Evolutionary conservation across 2,797 vertebrate genomes (phyloP).

Genomic region (Sebastolobus alascanus): DNA sequence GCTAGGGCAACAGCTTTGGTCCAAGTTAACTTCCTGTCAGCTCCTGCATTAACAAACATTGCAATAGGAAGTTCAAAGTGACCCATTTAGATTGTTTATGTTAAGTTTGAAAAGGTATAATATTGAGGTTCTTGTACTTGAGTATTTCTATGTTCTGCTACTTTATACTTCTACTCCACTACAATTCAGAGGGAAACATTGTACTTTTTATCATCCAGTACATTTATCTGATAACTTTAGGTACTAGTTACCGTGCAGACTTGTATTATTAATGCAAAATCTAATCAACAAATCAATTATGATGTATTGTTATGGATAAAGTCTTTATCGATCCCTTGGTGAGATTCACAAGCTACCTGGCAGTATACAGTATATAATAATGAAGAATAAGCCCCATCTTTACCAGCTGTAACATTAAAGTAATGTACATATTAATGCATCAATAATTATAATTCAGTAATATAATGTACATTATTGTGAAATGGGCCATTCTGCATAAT

Average conservation of each 20-base stretch:
- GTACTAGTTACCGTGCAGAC: background rate
- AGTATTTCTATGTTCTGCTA: background rate
- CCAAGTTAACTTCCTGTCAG: too few relatives aligned
- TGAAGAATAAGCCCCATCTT: background rate
- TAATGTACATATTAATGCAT: background rate
- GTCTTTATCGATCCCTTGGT: background rate
- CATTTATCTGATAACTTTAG: background rate
- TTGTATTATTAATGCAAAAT: background rate
- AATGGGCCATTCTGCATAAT: conserved; percentile 1
- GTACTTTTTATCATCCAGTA: background rate
- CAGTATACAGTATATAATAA: background rate
- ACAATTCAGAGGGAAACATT: background rate
- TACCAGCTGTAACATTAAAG: background rate
- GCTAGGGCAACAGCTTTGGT: too few relatives aligned
- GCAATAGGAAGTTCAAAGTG: too few relatives aligned
- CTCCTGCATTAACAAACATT: too few relatives aligned
- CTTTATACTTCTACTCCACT: background rate
- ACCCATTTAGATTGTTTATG: too few relatives aligned
- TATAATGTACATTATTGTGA: background rate
- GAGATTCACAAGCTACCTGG: background rate
- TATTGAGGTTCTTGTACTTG: background rate
- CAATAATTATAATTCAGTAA: background rate
- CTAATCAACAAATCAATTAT: background rate
- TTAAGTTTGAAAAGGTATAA: too few relatives aligned
- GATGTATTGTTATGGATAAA: background rate